These are phyloP conservation scores for Gymnocypris eckloni DNA, from an alignment of 2,797 vertebrate genomes.

Conservation along the genomic window DNA sequence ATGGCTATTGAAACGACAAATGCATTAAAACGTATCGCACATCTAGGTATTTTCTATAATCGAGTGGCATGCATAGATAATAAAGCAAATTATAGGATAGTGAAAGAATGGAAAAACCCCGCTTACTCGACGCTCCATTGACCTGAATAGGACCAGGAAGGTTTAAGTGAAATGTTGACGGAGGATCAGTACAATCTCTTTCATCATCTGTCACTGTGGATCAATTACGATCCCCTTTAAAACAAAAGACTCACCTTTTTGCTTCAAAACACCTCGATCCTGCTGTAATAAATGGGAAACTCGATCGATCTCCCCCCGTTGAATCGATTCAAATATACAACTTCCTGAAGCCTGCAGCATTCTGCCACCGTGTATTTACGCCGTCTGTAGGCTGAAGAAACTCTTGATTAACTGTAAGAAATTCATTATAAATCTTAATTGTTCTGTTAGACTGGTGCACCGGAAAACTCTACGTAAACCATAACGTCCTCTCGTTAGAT, in stretches of 20 bases:
- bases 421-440: background rate
- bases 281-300: slow-evolving; percentile 72
- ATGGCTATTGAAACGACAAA: background rate
- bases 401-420: background rate
- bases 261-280: slow-evolving; percentile 71
- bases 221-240: background rate
- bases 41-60: background rate
- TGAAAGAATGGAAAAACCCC: background rate
- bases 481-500: background rate
- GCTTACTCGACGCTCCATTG: background rate
- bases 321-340: slow-evolving; percentile 79
- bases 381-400: background rate
- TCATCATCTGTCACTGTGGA: background rate
- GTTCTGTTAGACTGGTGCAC: background rate
- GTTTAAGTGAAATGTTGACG: background rate
- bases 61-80: slow-evolving; percentile 2
- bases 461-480: background rate
- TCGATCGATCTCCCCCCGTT: slow-evolving; percentile 75
- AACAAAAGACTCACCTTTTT: slow-evolving; percentile 72
- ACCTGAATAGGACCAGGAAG: background rate
- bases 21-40: background rate
- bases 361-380: background rate
- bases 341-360: slow-evolving; percentile 64
- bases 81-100: background rate
- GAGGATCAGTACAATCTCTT: background rate